Evolutionary conservation across 2,113 vertebrate genomes (phyloP).

Genomic region (Myrmecophaga tridactyla): DNA sequence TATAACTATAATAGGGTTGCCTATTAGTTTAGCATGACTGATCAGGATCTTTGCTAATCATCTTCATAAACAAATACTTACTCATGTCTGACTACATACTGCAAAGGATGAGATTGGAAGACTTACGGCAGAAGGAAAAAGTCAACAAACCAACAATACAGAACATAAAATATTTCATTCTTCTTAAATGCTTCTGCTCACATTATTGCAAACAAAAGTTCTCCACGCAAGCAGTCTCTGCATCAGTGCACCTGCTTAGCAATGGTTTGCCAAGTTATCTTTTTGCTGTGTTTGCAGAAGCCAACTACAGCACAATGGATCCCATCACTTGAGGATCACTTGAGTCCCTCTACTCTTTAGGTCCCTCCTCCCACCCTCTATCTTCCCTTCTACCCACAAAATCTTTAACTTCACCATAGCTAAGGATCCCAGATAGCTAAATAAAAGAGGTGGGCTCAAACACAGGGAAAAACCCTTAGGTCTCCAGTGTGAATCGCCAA

Average conservation of each 20-base stretch:
- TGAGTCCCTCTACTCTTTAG: constrained; percentile 74
- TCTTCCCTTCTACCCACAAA: constrained; percentile 71
- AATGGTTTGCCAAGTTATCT: constrained; percentile 66
- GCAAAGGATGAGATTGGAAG: constrained; percentile 49
- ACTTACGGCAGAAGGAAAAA: not conserved
- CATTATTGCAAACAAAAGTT: constrained; percentile 79
- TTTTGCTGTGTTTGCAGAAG: constrained; percentile 70
- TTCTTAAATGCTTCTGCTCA: constrained; percentile 57
- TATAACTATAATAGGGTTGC: constrained; percentile 40
- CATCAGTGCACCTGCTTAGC: constrained; percentile 83
- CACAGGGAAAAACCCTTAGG: constrained; percentile 78
- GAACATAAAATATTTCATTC: constrained; percentile 74
- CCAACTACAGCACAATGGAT: constrained; percentile 76
- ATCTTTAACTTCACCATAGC: constrained; percentile 78
- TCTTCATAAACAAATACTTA: constrained; percentile 75
- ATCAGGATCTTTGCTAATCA: constrained; percentile 69
- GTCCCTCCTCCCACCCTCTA: constrained; percentile 77
- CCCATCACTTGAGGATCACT: constrained; percentile 80
- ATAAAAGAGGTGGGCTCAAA: constrained; percentile 80
- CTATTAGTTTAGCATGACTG: constrained; percentile 59
- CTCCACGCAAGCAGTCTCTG: constrained; percentile 76
- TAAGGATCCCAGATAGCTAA: constrained; percentile 73
- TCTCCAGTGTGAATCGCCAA: constrained; percentile 83
- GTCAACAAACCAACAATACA: constrained; percentile 39
- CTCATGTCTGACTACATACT: constrained; percentile 57